phyloP scores from a whole-genome alignment of 2,797 vertebrate genomes.

The Dipus sagitta region DNA sequence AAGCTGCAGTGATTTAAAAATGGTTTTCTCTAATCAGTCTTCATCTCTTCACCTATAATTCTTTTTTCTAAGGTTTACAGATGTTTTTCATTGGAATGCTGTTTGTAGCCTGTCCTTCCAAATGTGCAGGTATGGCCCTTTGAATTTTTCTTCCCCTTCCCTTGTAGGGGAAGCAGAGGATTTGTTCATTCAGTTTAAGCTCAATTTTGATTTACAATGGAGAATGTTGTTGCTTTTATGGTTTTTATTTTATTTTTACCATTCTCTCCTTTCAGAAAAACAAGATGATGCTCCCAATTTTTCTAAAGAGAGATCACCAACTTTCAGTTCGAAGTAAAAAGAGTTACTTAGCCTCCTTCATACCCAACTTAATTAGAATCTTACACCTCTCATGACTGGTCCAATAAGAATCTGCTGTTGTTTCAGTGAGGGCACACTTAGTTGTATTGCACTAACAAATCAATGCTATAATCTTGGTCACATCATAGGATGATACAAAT shows the following conservation, averaged over 20 bases:
- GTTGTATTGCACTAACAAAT: not conserved
- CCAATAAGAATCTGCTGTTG: not conserved
- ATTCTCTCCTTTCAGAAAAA: not conserved
- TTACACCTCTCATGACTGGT: not conserved
- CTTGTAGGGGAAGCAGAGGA: slow-evolving; percentile 67
- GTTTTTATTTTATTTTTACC: not conserved
- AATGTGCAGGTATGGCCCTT: slow-evolving; percentile 47
- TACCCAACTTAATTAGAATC: not conserved
- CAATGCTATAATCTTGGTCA: not conserved
- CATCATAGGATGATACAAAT: not conserved
- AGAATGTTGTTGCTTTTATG: not conserved
- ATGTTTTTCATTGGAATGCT: slow-evolving; percentile 37
- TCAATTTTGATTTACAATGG: slow-evolving; percentile 52
- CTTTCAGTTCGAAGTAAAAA: not conserved
- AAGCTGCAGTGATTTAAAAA: slow-evolving; percentile 69
- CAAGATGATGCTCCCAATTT: slow-evolving; percentile 21
- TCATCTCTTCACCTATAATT: slow-evolving; percentile 67
- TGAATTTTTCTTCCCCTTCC: slow-evolving; percentile 2
- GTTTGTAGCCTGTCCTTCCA: slow-evolving; percentile 69
- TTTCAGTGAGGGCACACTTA: not conserved
- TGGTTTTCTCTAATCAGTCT: slow-evolving; percentile 79
- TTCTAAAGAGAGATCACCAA: not conserved
- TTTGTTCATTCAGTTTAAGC: not conserved
- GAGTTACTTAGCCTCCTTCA: not conserved
- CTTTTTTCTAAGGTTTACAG: slow-evolving; percentile 51